Evolutionary conservation across 2,888 invertebrate genomes (phyloP).

Genomic region (Meghimatium bilineatum): DNA sequence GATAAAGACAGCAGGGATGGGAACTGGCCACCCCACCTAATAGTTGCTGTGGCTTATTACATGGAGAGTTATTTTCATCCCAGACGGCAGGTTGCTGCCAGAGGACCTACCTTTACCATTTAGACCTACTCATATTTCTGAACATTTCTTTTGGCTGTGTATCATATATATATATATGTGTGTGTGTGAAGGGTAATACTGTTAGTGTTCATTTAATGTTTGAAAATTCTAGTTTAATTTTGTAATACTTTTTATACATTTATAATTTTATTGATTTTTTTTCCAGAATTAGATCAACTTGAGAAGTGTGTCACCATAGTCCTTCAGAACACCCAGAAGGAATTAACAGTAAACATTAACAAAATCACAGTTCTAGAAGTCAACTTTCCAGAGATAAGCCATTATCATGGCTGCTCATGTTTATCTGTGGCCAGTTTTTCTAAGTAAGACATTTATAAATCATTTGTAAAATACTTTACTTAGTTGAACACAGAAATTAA

Average conservation of each 20-base stretch:
- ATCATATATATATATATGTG: neutral
- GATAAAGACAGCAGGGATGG: too few relatives aligned
- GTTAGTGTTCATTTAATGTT: too few relatives aligned
- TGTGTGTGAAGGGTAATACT: neutral
- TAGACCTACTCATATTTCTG: too few relatives aligned
- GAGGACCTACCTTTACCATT: too few relatives aligned
- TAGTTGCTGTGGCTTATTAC: too few relatives aligned
- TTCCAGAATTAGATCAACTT: neutral
- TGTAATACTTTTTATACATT: neutral
- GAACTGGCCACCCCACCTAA: too few relatives aligned
- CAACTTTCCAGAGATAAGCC: neutral
- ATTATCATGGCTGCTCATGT: slow-evolving; percentile 22
- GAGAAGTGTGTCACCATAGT: neutral
- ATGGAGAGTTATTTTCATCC: too few relatives aligned
- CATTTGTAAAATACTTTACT: neutral
- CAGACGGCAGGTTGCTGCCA: too few relatives aligned
- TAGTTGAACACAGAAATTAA: neutral
- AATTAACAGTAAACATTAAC: neutral
- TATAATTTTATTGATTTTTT: neutral
- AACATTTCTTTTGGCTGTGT: too few relatives aligned
- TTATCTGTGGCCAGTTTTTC: neutral
- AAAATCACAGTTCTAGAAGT: neutral
- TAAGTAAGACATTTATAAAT: neutral
- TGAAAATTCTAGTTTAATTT: neutral
- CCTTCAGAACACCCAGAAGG: neutral